Evolutionary conservation across 2,797 vertebrate genomes (phyloP), one percentile per base, ranked within the genome.

Genomic region (Falco concolor): DNA sequence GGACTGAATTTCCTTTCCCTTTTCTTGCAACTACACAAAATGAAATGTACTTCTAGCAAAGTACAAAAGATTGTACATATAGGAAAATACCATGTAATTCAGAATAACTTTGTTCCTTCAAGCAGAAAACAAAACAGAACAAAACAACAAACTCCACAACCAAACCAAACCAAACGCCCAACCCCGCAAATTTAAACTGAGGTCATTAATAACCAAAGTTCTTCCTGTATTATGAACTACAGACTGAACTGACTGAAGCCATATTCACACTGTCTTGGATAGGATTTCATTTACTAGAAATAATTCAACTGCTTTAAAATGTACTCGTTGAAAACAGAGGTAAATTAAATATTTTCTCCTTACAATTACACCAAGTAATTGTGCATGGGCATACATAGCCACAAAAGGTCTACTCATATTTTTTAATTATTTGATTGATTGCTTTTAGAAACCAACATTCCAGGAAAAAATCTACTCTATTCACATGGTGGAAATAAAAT

Each of bases 101-200:
- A 17, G 34, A 88, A 49, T 40, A 59, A 38, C 4, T 67, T 77
- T 0, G 14, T 61, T 88, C 8, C 7, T 57, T 80, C 11, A 42
- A 70, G 27, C 5, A 45, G 12, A 50, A 72, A 42, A 20, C 6
- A 72, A 44, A 79, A 10, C 3, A 42, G 6, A 38, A 61, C 15
- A 45, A 85, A 83, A 9, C 13, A 32, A 61, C 36, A 40, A 53
- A 13, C 5, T 61, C 42, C 28, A 28, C 10, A 67, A 47, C 40
- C 9, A 50, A 36, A 47, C 40, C 9, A 50, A 36, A 5, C 4
- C 34, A 54, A 28, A 16, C 0, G 2, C 6, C 3, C 8, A 42
- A 52, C 6, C 4, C 3, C 3, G 1, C 12, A 8, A 10, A 42
- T 79, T 54, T 59, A 68, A 72, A 72, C 79, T 70, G 50, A 57